phyloP scores from a whole-genome alignment of 1,140 invertebrate species.

The Drosophila ogumai region DNA sequence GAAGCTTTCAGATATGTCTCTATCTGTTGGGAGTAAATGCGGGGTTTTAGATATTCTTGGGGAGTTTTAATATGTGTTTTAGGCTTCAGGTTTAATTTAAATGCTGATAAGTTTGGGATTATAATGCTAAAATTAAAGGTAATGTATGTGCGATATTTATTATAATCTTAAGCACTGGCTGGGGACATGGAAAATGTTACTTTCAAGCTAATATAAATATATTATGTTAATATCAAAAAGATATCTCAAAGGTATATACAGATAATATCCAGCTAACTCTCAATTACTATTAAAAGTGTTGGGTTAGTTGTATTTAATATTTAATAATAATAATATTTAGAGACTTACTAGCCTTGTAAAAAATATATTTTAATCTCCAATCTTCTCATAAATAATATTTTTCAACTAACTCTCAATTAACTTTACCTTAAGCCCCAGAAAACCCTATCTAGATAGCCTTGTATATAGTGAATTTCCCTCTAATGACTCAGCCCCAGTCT shows the following conservation, averaged over 20 bases:
- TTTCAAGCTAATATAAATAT: too few relatives aligned
- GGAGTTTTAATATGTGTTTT: conserved; percentile 7
- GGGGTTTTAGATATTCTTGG: neutral
- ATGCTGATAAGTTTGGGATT: neutral
- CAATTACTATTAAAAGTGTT: neutral
- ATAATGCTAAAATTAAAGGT: neutral
- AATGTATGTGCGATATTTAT: too few relatives aligned
- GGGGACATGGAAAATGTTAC: too few relatives aligned
- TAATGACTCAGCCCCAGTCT: conserved; percentile 4
- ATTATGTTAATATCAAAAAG: too few relatives aligned
- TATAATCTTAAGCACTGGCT: too few relatives aligned
- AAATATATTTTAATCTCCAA: neutral
- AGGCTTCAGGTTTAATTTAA: neutral
- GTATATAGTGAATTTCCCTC: conserved; percentile 9
- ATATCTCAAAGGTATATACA: too few relatives aligned
- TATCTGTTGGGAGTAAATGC: conserved; percentile 10
- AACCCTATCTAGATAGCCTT: neutral
- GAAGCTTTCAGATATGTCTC: conserved; percentile 16
- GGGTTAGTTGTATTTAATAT: neutral
- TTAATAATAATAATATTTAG: neutral
- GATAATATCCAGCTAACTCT: too few relatives aligned
- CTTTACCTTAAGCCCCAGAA: neutral
- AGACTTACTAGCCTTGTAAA: neutral
- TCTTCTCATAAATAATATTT: neutral
- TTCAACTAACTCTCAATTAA: neutral